These are phyloP conservation scores for Aphrophora alni DNA, from an alignment of 2,888 invertebrate genomes.

Conservation along the genomic window DNA sequence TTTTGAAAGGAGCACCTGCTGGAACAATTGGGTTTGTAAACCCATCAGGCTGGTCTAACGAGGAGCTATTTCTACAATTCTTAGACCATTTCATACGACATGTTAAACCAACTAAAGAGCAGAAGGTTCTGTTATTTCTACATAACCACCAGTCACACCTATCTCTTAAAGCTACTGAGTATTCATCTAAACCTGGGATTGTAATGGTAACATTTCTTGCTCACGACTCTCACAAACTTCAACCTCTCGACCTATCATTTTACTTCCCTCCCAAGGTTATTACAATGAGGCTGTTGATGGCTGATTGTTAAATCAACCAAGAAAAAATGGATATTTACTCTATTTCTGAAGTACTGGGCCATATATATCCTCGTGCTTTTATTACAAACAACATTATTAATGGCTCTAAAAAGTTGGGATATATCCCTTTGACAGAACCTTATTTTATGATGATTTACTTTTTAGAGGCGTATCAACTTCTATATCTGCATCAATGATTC, in stretches of 20 bases:
- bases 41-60: slow-evolving; percentile 54
- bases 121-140: slow-evolving; percentile 51
- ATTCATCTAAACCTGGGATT: slow-evolving; percentile 55
- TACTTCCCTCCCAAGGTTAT: slow-evolving; percentile 47
- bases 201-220: slow-evolving; percentile 56
- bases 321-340: slow-evolving; percentile 11
- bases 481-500: background rate
- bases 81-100: slow-evolving; percentile 53
- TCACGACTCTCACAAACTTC: slow-evolving; percentile 56
- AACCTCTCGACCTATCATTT: slow-evolving; percentile 54
- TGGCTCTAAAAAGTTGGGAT: slow-evolving; percentile 10
- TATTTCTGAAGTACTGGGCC: slow-evolving; percentile 11
- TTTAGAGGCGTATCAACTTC: background rate
- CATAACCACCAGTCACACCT: slow-evolving; percentile 54
- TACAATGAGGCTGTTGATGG: slow-evolving; percentile 29
- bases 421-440: background rate
- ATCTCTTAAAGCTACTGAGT: slow-evolving; percentile 50
- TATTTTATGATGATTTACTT: slow-evolving; percentile 25
- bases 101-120: slow-evolving; percentile 49
- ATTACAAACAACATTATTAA: slow-evolving; percentile 6
- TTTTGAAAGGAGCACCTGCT: slow-evolving; percentile 54
- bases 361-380: slow-evolving; percentile 11
- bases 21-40: slow-evolving; percentile 53
- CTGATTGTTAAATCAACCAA: slow-evolving; percentile 22
- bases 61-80: slow-evolving; percentile 50